Conservation (phyloP, 2,113 vertebrate species). For the Bubo blakistoni region DNA sequence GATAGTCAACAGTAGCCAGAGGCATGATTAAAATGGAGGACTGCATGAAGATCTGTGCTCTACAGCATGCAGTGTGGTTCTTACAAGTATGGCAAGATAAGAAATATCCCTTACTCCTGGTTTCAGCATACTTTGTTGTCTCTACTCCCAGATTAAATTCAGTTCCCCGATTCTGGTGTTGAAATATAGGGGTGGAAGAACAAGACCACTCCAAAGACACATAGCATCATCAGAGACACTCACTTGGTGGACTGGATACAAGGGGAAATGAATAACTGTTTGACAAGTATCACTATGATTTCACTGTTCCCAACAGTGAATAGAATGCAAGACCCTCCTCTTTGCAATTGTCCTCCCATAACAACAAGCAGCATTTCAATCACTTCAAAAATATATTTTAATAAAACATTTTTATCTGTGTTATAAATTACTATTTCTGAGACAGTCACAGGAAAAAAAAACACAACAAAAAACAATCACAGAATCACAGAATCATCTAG, state of each 20-base stretch:
- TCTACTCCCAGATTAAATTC: neutral
- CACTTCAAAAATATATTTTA: neutral
- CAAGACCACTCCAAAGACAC: neutral
- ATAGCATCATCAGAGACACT: neutral
- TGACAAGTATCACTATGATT: neutral
- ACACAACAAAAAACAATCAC: too few relatives aligned
- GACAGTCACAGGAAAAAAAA: too few relatives aligned
- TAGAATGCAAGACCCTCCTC: neutral
- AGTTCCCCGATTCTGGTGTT: neutral
- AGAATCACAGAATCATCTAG: too few relatives aligned
- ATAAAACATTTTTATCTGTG: neutral
- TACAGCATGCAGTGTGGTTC: accelerated
- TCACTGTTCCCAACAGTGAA: neutral
- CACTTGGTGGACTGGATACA: neutral
- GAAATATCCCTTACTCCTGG: neutral
- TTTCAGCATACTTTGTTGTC: neutral
- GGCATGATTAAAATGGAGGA: neutral
- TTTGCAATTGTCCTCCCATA: neutral
- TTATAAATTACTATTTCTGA: neutral
- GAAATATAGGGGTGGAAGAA: neutral
- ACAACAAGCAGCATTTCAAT: neutral
- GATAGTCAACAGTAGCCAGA: neutral
- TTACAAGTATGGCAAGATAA: neutral
- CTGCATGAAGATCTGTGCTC: accelerated
- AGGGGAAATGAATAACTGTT: neutral